These are phyloP conservation scores for Cactoblastis cactorum DNA, from an alignment of 2,888 invertebrate species.

Conservation along the genomic window DNA sequence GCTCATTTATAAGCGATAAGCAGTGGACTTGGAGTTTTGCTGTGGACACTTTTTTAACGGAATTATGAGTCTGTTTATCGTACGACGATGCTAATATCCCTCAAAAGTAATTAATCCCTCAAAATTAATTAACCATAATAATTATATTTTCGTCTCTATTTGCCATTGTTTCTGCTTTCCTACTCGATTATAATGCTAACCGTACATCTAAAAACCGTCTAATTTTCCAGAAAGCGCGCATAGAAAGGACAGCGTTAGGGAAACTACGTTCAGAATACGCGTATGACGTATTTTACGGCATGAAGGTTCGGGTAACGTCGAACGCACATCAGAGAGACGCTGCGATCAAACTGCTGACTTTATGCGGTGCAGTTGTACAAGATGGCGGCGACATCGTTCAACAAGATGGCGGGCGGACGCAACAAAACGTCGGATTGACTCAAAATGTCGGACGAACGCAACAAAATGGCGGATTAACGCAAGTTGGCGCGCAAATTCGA, in stretches of 20 bases:
- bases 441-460: conserved; percentile 10
- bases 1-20: too few relatives aligned
- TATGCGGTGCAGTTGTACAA: conserved; percentile 51
- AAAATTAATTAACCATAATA: too few relatives aligned
- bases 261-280: conserved; percentile 50
- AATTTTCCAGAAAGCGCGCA: conserved; percentile 54
- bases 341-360: conserved; percentile 38
- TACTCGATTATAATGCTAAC: too few relatives aligned
- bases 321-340: conserved; percentile 45
- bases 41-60: too few relatives aligned
- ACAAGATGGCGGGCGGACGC: conserved; percentile 13
- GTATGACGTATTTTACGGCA: conserved; percentile 58
- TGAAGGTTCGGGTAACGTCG: conserved; percentile 39
- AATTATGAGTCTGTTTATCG: too few relatives aligned
- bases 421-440: conserved; percentile 22
- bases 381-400: background rate
- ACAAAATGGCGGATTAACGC: conserved; percentile 23
- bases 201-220: too few relatives aligned
- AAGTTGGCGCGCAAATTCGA: background rate
- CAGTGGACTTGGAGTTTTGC: too few relatives aligned
- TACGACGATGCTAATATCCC: too few relatives aligned
- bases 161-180: too few relatives aligned
- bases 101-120: too few relatives aligned
- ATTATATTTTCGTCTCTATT: too few relatives aligned
- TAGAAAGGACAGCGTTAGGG: conserved; percentile 52